phyloP scores from a whole-genome alignment of 2,888 invertebrate species.

The Phaonia tiefii region DNA sequence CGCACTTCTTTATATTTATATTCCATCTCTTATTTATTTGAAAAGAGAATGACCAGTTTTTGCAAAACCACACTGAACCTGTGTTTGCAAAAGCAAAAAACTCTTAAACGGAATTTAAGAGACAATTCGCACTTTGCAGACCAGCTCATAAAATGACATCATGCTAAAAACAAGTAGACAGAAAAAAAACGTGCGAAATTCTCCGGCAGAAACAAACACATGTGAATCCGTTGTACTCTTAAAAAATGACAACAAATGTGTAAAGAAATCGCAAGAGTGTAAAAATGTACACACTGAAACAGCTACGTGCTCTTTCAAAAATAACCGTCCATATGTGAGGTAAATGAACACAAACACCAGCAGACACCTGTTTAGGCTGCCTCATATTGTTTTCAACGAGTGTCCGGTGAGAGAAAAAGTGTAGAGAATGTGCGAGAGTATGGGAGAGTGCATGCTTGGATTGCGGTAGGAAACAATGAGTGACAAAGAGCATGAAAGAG shows the following conservation, averaged over 20 bases:
- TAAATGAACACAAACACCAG: too few species aligned
- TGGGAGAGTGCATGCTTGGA: too few species aligned
- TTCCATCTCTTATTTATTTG: too few species aligned
- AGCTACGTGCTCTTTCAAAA: too few species aligned
- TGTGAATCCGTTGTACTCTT: too few species aligned
- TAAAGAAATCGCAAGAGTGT: neutral
- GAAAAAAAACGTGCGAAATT: constrained; percentile 11
- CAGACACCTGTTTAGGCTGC: too few species aligned
- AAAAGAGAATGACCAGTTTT: constrained; percentile 10
- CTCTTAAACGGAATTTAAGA: neutral
- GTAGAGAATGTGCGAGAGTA: too few species aligned
- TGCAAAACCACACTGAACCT: constrained; percentile 14
- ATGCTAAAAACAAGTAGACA: constrained; percentile 1
- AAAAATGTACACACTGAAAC: too few species aligned
- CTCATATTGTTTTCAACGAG: too few species aligned
- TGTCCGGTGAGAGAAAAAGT: too few species aligned
- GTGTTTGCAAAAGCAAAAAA: neutral
- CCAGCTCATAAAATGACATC: constrained; percentile 38
- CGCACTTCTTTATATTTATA: too few species aligned
- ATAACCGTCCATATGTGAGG: too few species aligned
- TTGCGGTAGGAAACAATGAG: neutral
- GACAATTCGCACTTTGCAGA: neutral
- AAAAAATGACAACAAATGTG: constrained; percentile 9
- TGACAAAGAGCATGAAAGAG: constrained; percentile 20
- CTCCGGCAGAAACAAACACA: neutral